Conservation (phyloP, 2,797 vertebrate genomes). For the Eurystomus glaucurus region DNA sequence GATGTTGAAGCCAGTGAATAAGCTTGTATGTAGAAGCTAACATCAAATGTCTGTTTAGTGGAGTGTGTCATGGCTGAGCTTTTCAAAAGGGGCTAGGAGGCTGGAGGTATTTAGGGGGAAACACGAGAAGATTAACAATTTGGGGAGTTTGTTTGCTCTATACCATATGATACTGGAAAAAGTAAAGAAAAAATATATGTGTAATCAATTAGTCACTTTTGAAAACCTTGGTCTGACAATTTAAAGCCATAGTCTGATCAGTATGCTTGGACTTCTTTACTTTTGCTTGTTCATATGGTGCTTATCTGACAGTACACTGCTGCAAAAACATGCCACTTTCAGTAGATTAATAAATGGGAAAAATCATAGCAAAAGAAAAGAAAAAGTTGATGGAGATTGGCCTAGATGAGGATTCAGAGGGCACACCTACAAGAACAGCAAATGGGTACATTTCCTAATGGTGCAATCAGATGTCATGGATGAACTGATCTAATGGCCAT, state of each 20-base stretch:
- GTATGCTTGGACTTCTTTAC: background rate
- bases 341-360: background rate
- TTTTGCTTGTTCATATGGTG: background rate
- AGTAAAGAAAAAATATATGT: background rate
- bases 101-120: background rate
- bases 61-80: background rate
- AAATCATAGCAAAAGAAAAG: background rate
- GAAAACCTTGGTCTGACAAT: background rate
- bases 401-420: background rate
- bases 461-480: background rate
- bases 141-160: background rate
- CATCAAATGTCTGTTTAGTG: background rate
- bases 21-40: background rate
- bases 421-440: background rate
- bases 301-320: background rate
- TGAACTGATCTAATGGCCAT: background rate
- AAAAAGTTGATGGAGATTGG: background rate
- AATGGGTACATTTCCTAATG: background rate
- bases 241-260: background rate
- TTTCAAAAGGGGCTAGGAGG: background rate
- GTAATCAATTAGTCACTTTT: background rate
- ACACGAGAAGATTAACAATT: background rate
- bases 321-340: background rate
- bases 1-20: background rate
- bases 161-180: background rate